Percentiles rank a stretch among this genome's conserved stretches.
phyloP scores from a whole-genome alignment of 2,797 vertebrate genomes.

The Macrochelys suwanniensis region DNA sequence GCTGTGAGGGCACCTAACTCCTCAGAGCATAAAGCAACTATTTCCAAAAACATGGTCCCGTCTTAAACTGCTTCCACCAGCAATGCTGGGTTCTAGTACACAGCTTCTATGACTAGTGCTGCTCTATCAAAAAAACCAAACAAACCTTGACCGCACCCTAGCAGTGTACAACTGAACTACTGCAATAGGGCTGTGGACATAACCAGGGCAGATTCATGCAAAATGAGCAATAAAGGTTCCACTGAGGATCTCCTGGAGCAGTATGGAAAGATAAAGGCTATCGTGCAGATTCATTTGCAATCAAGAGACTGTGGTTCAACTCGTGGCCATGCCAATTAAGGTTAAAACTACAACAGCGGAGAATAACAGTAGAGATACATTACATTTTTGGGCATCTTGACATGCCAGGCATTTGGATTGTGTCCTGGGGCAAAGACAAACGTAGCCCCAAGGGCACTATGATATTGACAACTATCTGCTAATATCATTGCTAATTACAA shows the following conservation, averaged over 20 bases:
- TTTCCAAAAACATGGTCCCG: background rate
- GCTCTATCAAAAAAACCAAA: background rate
- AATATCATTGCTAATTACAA: background rate
- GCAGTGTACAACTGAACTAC: background rate
- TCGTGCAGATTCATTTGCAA: background rate
- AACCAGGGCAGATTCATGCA: background rate
- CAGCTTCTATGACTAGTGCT: background rate
- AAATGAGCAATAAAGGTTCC: background rate
- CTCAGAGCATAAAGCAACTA: background rate
- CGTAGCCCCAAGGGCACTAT: background rate
- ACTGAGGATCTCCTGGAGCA: background rate
- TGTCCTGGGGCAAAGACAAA: background rate
- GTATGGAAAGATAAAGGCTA: background rate
- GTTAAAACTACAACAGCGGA: conserved; percentile 16
- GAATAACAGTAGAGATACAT: conserved; percentile 2
- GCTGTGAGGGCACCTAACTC: background rate
- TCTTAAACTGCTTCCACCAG: background rate
- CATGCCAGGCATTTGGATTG: background rate
- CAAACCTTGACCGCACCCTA: background rate
- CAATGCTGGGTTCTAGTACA: background rate
- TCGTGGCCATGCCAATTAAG: background rate
- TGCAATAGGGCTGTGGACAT: background rate
- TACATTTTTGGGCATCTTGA: background rate
- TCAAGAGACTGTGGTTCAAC: background rate
- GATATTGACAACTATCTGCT: background rate